Base-by-base conservation (phyloP, 2,888 invertebrate genomes). In the Mythimna loreyi region DNA sequence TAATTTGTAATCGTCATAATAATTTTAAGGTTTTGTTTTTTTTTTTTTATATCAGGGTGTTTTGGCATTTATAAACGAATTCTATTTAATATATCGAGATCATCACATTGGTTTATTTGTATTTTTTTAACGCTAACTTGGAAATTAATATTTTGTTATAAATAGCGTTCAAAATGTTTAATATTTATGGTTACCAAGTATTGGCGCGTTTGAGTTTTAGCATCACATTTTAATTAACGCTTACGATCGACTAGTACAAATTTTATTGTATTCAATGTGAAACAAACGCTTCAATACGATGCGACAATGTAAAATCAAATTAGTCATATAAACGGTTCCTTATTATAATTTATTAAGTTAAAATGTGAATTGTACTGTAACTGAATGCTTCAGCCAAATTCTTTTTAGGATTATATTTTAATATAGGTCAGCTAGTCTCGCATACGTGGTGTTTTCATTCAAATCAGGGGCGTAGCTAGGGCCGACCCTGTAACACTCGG, bases 261-360 rank as follows among this genome's bases (percentile, higher is more conserved):
- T 13, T 8, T 43, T 53, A 28, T 7, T 61, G 23, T 36, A 2
- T 19, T 3, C 6, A 62, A 55, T 25, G 19, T n/a, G 16, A 53
- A 3, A 43, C 28, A 16, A 62, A 36, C n/a, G n/a, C 50, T 47
- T 45, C 57, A 61, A 40, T 55, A 47, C 49, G 13, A 61, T 30
- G 56, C 53, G 28, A 33, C 16, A 19, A 25, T 36, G 21, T 11
- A 23, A 45, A 56, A 59, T 43, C 3, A 66, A 61, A 55, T 60
- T 67, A 70, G 77, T 77, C 77, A 65, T 58, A 16, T 52, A 59
- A 28, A 53, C 72, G 21, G 81, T 81, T 81, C 81, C 83, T 81
- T 81, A 57, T 45, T 30, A n/a, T 71, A 67, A 65, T 68, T 75
- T 68, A 68, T 77, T 80, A 73, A 68, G 66, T 71, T 62, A 43